Evolutionary conservation across 2,888 invertebrate species (phyloP), one percentile per base, ranked within the genome.

Genomic region (Agelastica alni): DNA sequence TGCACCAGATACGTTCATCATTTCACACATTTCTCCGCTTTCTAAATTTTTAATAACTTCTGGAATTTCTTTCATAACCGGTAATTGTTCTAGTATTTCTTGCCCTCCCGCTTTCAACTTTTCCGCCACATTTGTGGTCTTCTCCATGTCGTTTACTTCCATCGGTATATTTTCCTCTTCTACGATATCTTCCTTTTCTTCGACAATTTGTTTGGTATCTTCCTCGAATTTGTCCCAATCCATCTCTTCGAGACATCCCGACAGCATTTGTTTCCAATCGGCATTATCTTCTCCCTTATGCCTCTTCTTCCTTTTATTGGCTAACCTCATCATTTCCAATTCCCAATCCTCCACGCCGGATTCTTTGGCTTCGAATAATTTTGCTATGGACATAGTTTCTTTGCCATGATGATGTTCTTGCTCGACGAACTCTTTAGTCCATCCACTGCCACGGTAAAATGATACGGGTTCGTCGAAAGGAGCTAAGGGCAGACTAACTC

Each of bases 191-290:
- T 87, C 85, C 70, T 86, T 86, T 55, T 85, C 87, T 74, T 88
- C 88, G 60, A 87, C 86, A 3, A 85, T 88, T 41, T 84, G 80
- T 64, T 79, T 84, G 63, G 87, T 87, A 69, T 88, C 89, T 52
- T 85, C 87, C 75, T 89, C 88, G 71, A 89, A 89, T 52, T 74
- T 71, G 54, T 73, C 70, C 74, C 74, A 74, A 53, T 74, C 73
- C 74, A 89, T 86, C 74, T 85, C 84, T 60, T 81, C 84, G 4
- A 87, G 70, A 42, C 85, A 83, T 14, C 83, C 80, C 10, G 81
- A 77, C 31, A 84, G 75, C 72, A 85, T 85, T 48, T 65, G 59
- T 51, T 73, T 74, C 74, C 74, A 74, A 54, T 74, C 73, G 5
- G 46, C 53, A 13, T 62, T 63, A 13, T 70, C 71, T 61, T 73